Base-by-base conservation (phyloP, 1,140 invertebrate species). In the Nylanderia fulva region DNA sequence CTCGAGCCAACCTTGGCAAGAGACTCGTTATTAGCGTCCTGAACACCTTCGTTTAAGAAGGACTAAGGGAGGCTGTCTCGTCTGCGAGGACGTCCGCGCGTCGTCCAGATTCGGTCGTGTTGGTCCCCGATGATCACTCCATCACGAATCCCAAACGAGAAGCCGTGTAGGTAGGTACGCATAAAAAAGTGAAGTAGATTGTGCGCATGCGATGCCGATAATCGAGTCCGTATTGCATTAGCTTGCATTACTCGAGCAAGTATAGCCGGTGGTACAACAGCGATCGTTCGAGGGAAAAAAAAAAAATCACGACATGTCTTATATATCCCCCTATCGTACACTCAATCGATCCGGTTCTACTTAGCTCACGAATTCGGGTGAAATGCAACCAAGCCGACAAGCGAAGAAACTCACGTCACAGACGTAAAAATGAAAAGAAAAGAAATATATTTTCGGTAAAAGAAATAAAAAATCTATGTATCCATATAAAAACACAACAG, bases 371-470 rank as follows among this genome's bases (percentile, higher is more conserved):
- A 88, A 88, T 84, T 88, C 87, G 83, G 86, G 75, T 88, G 87
- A 88, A 88, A 88, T 88, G 87, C 87, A 88, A 88, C 87, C 87
- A 88, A 71, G 87, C 88, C 82, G 82, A 85, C 82, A 68, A 80
- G 77, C 45, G 66, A 85, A 64, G 77, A 33, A 36, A 84, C 52
- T 24, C 21, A 71, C 60, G 33, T 36, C 45, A 85, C 21, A 64
- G 27, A 72, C 58, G 54, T 24, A 61, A 18, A 72, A 15, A n/a
- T n/a, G 52, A 15, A 61, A 48, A 84, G 42, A 48, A 75, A 45
- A 36, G 29, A 61, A 60, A 68, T 11, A 68, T 11, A 84, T 48
- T 63, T n/a, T 18, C 24, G 29, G 13, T 52, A 48, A 24, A 61
- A 27, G 13, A 27, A 69, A 39, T 15, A 24, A 27, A 61, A 63